Evolutionary conservation across 2,888 invertebrate genomes (phyloP), one percentile per base, ranked within the genome.

Genomic region (Acanthosepion esculentum): DNA sequence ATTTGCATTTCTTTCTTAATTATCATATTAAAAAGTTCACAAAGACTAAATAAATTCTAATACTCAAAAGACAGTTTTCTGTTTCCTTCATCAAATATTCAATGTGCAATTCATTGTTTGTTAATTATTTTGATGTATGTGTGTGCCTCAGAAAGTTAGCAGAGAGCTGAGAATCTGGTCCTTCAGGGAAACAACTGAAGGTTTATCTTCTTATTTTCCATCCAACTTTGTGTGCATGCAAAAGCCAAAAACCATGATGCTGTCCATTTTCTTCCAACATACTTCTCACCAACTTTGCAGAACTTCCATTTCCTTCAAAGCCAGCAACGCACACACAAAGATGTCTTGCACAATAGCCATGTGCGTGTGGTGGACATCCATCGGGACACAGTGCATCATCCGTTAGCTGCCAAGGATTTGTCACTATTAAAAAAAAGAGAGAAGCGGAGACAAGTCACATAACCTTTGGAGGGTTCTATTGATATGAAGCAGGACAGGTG

Each of bases 321-420:
- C 96, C 96, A 50, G 96, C 96, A 91, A 95, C 94, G 94, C 96
- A 96, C 15, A 96, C 96, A 95, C 96, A 96, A 20, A 96, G 95
- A 29, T 96, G 95, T 93, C 96, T 96, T 41, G 96, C 95, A 94
- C 96, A 96, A 94, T 95, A 94, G 20, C 95, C 96, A 93, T 96
- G 93, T 50, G 95, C 94, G 93, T 95, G n/a, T n/a, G n/a, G n/a
- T n/a, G n/a, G 95, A 94, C 96, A 96, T 91, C 94, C 91, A 50
- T 95, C 95, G 1, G 94, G 94, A 95, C 96, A 96, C 33, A 95
- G 95, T 55, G 95, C 95, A 48, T 95, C 95, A 59, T 96, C 96
- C 3, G 96, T 96, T 41, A 95, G 95, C 92, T 95, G 95, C 96
- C 96, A 96, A 12, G 96, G 96, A 93, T 95, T 95, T 20, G 95